Percentiles rank a stretch among this genome's conserved stretches.
Evolutionary conservation across 2,797 vertebrate species (phyloP).

Genomic region (Apodemus agrarius): DNA sequence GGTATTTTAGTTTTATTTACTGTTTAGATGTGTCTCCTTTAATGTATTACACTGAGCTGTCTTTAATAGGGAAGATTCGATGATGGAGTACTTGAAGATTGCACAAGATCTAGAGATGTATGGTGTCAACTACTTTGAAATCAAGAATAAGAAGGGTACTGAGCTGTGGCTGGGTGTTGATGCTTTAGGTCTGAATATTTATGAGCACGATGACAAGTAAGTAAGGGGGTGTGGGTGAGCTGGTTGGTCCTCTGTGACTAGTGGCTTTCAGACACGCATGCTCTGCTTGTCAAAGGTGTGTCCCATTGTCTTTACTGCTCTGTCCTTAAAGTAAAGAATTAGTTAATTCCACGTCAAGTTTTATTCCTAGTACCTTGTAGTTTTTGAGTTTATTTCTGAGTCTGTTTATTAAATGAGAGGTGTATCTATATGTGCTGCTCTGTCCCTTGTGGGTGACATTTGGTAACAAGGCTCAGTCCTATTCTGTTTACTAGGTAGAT

Average conservation of each 20-base stretch:
- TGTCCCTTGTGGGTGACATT: neutral
- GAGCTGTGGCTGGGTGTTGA: constrained; percentile 98
- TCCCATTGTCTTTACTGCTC: neutral
- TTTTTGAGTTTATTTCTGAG: constrained; percentile 29
- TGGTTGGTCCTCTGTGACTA: neutral
- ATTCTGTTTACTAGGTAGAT: neutral
- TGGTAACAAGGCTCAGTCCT: neutral
- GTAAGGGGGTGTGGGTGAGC: constrained; percentile 70
- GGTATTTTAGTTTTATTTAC: constrained; percentile 56
- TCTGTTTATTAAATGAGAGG: constrained; percentile 22
- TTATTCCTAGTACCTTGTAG: neutral
- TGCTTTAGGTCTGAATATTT: constrained; percentile 98
- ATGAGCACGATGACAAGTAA: constrained; percentile 99
- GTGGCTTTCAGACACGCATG: neutral
- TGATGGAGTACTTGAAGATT: constrained; percentile 99
- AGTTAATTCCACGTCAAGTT: neutral
- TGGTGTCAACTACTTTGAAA: constrained; percentile 99
- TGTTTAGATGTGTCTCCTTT: constrained; percentile 44
- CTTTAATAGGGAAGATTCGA: constrained; percentile 95
- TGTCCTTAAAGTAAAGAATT: neutral
- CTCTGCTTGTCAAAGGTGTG: neutral
- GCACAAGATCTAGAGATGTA: constrained; percentile 99
- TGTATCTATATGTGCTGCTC: constrained; percentile 7
- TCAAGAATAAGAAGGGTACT: constrained; percentile 99
- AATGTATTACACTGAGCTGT: constrained; percentile 64